Percentiles rank a stretch among this genome's conserved stretches.
Conservation (phyloP, 2,113 vertebrate species). For the Phodopus roborovskii region DNA sequence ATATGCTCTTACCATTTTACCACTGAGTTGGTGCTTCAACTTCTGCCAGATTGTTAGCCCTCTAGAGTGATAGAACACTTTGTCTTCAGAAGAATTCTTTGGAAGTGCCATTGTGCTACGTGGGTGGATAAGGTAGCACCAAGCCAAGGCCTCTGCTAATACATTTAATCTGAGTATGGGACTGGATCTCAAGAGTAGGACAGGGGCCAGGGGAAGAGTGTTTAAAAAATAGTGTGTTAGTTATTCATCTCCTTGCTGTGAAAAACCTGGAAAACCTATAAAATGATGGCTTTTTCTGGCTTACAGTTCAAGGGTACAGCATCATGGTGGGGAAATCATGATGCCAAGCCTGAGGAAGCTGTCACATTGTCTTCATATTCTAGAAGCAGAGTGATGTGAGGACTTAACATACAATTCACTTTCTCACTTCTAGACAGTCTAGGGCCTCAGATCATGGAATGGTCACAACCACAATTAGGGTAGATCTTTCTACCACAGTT, state of each 20-base stretch:
- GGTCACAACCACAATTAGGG: background rate
- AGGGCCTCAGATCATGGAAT: background rate
- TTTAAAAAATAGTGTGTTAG: background rate
- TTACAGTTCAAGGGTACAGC: background rate
- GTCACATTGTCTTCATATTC: no score
- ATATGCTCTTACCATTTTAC: background rate
- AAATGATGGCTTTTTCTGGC: background rate
- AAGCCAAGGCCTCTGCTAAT: background rate
- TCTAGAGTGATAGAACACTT: background rate
- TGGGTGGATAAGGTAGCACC: no score
- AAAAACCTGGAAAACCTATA: background rate
- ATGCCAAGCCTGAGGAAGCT: background rate
- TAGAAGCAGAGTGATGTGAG: no score
- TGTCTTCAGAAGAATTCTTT: background rate
- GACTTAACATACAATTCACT: background rate
- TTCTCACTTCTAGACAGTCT: background rate
- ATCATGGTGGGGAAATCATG: background rate
- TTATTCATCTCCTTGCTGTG: background rate
- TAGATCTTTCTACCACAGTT: background rate
- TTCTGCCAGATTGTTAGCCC: background rate
- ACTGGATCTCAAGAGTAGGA: background rate
- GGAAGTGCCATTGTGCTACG: background rate
- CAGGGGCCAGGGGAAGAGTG: background rate
- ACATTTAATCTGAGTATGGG: background rate
- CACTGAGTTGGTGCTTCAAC: background rate